These are phyloP conservation scores for Nixonia krombeini DNA, from an alignment of 1,140 invertebrate species.

Conservation along the genomic window DNA sequence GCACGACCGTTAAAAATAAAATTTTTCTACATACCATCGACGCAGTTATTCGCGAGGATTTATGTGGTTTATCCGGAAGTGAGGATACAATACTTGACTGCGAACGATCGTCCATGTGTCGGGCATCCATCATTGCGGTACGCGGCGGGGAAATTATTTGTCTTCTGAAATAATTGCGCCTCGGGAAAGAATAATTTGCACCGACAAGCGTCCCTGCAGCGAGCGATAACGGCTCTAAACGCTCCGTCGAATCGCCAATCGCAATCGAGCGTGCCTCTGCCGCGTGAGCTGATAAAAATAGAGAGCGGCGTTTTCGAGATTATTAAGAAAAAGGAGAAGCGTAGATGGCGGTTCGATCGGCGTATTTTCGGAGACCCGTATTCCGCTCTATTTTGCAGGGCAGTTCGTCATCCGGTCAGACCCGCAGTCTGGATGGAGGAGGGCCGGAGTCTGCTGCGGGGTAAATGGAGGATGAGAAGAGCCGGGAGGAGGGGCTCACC, in stretches of 20 bases:
- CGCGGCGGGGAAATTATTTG: conserved; percentile 38
- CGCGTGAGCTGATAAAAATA: conserved; percentile 8
- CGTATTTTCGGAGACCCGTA: conserved; percentile 58
- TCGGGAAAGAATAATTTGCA: conserved; percentile 35
- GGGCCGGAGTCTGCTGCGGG: conserved; percentile 47
- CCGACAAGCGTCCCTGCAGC: conserved; percentile 10
- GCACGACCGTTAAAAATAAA: neutral
- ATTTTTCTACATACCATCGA: conserved; percentile 1
- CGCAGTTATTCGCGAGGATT: conserved; percentile 23
- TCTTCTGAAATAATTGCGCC: conserved; percentile 39
- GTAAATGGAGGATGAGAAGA: conserved; percentile 54
- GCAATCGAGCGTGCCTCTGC: conserved; percentile 14
- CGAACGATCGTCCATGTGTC: conserved; percentile 41
- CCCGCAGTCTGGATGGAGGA: conserved; percentile 52
- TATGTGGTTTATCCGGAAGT: conserved; percentile 29
- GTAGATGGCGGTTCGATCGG: conserved; percentile 46
- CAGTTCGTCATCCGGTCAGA: conserved; percentile 65
- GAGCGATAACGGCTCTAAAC: conserved; percentile 5
- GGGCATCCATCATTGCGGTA: conserved; percentile 36
- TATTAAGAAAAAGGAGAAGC: conserved; percentile 23
- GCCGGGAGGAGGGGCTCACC: conserved; percentile 39
- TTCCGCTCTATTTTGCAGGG: conserved; percentile 60
- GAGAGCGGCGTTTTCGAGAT: conserved; percentile 30
- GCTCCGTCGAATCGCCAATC: conserved; percentile 33
- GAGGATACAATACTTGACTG: conserved; percentile 23